Base-by-base conservation (phyloP, 2,113 vertebrate species). In the Hydrochoerus hydrochaeris region DNA sequence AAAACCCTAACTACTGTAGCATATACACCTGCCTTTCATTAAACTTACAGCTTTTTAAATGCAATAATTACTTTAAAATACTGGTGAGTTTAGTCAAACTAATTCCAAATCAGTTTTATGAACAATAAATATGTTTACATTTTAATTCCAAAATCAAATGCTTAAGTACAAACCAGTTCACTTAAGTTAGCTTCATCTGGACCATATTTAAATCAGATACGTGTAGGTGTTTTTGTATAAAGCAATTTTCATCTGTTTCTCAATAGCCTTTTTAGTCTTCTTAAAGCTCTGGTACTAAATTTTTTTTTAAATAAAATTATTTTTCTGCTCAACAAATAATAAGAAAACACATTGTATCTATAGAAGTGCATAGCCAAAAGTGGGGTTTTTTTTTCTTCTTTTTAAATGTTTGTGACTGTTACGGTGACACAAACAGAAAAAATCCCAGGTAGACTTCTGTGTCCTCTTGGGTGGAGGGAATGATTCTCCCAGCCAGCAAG, bases 381-480 rank as follows among this genome's bases (percentile, higher is more conserved):
- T 57, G 54, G 49, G 65, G 26, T 57, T 32, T 52, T 30, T 22
- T 57, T 57, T 57, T 19, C 54, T 57, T 32, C 30, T 38, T 62
- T 67, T 81, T 86, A n/a, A 95, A 30, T 26, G 58, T 35, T 22
- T 94, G 58, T 83, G 78, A 83, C 41, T 91, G 7, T 83, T n/a
- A 85, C 30, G 32, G 77, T 24, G 11, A 9, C n/a, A 89, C 32
- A 95, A 96, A 92, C 62, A 90, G 78, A 91, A 93, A 87, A 86
- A 86, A 96, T 32, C 73, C 46, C 2, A 0, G 44, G 75, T 26
- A 84, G 75, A 57, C 24, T 12, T 80, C n/a, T 78, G 65, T 62
- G 28, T 32, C 49, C 41, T 71, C 58, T 35, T 38, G 32, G 58
- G 20, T 88, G 8, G 6, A 87, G 7, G 63, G 20, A 44, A 38